These are phyloP conservation scores for Rafetus swinhoei DNA, from an alignment of 2,113 vertebrate genomes.

Conservation along the genomic window DNA sequence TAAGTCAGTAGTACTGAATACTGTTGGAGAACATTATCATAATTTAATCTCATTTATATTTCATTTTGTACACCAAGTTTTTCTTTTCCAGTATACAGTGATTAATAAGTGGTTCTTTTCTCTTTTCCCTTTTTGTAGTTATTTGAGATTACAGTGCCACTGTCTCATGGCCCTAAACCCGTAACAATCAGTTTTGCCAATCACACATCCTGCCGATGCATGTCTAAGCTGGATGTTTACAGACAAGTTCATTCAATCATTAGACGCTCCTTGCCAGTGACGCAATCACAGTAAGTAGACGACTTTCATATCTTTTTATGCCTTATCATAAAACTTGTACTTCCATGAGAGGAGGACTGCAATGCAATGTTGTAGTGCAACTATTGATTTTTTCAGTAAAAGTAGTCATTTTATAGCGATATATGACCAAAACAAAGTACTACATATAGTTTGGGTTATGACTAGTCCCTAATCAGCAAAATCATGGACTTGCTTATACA, in stretches of 20 bases:
- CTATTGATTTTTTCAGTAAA: neutral
- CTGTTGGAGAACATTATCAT: neutral
- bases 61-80: neutral
- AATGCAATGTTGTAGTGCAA: neutral
- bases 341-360: neutral
- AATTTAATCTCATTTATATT: neutral
- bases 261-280: constrained; percentile 87
- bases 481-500: neutral
- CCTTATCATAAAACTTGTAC: accelerated
- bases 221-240: constrained; percentile 95
- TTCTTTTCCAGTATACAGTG: neutral
- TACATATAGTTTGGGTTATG: neutral
- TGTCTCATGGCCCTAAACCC: constrained; percentile 92
- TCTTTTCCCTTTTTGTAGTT: constrained; percentile 80
- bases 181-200: constrained; percentile 97
- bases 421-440: neutral
- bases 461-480: neutral
- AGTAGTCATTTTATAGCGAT: too few relatives aligned
- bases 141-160: constrained; percentile 95
- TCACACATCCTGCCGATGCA: constrained; percentile 95
- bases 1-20: neutral
- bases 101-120: neutral
- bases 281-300: constrained; percentile 87
- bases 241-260: constrained; percentile 97
- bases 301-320: neutral